Conservation (phyloP, 2,888 invertebrate species). For the Tachina grossa region DNA sequence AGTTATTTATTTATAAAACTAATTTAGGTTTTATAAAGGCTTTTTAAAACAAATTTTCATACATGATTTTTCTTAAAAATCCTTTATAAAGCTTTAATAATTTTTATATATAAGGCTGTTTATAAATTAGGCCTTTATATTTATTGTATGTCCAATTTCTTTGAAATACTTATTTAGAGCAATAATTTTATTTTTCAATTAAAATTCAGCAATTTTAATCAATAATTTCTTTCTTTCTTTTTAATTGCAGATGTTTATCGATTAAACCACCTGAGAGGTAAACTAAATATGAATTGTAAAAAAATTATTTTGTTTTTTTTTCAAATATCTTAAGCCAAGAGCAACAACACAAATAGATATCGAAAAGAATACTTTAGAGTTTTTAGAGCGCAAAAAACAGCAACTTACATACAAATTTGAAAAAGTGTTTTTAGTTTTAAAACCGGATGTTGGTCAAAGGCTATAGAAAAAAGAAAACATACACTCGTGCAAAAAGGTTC, state of each 20-base stretch:
- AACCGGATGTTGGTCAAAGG: slow-evolving; percentile 54
- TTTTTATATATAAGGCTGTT: too few species aligned
- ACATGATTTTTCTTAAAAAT: fast-evolving
- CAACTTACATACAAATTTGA: slow-evolving; percentile 8
- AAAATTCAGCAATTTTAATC: slow-evolving; percentile 27
- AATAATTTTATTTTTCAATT: neutral
- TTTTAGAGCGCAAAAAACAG: slow-evolving; percentile 80
- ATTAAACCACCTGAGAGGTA: slow-evolving; percentile 90
- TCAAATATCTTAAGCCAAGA: slow-evolving; percentile 55
- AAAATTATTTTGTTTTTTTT: slow-evolving; percentile 65
- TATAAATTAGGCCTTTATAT: too few species aligned
- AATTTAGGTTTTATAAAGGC: too few species aligned
- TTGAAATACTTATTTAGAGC: neutral
- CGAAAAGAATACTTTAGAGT: slow-evolving; percentile 80
- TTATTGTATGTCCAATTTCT: too few species aligned
- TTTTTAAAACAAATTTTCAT: too few species aligned
- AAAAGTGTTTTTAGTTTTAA: neutral
- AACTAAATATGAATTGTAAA: slow-evolving; percentile 78
- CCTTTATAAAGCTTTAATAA: too few species aligned
- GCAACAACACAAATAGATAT: slow-evolving; percentile 74
- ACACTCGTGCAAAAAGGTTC: slow-evolving; percentile 16
- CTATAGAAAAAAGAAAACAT: slow-evolving; percentile 15
- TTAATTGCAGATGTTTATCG: slow-evolving; percentile 90
- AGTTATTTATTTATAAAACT: too few species aligned
- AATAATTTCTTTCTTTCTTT: slow-evolving; percentile 83